Conservation (phyloP, 1,140 invertebrate species). For the Globodera rostochiensis region DNA sequence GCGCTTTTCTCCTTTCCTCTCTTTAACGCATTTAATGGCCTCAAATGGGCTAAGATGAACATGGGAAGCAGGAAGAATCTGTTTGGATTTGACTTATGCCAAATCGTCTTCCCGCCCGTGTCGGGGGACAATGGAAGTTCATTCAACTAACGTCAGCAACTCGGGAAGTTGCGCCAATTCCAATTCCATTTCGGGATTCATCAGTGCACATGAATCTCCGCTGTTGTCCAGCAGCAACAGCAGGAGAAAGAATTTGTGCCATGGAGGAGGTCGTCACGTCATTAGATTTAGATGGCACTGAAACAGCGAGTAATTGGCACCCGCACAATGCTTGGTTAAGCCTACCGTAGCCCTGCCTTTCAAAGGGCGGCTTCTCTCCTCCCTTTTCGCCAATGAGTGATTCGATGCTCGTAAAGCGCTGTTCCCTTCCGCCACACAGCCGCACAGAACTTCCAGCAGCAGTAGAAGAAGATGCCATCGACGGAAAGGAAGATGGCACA, state of each 20-base stretch:
- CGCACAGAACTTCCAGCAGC: neutral
- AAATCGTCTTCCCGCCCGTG: too few species aligned
- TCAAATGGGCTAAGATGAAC: neutral
- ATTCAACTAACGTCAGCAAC: too few species aligned
- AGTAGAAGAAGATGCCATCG: neutral
- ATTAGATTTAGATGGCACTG: too few species aligned
- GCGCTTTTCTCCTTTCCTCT: neutral
- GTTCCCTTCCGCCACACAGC: too few species aligned
- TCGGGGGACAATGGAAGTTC: too few species aligned
- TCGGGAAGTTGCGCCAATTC: too few species aligned
- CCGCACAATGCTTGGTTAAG: neutral
- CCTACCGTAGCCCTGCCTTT: neutral
- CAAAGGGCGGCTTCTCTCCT: neutral
- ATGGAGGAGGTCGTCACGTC: neutral
- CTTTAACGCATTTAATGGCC: neutral
- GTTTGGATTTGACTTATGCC: too few species aligned
- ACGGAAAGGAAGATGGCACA: neutral
- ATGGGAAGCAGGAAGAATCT: too few species aligned
- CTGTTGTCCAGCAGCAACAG: too few species aligned
- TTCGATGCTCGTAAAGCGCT: slow-evolving; percentile 13
- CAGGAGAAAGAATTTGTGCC: neutral
- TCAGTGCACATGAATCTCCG: too few species aligned
- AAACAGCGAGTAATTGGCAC: neutral
- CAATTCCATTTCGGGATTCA: too few species aligned
- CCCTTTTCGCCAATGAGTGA: neutral